Conservation (phyloP, 2,113 vertebrate species). For the Otolemur garnettii region DNA sequence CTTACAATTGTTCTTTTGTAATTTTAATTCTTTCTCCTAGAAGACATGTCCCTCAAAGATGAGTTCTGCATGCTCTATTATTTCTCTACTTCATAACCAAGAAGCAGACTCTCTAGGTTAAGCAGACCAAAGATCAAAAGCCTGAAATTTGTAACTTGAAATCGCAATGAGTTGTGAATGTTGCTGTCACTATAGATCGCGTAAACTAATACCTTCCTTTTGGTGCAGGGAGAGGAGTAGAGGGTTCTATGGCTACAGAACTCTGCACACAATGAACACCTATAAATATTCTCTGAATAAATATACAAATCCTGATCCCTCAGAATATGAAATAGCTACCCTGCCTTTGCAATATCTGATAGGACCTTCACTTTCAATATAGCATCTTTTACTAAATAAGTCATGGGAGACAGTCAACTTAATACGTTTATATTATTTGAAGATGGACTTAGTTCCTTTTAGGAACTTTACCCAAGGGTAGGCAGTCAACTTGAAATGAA, state of each 20-base stretch:
- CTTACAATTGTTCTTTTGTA: background rate
- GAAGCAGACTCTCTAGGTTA: background rate
- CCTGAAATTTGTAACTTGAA: background rate
- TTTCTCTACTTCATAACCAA: background rate
- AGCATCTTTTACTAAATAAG: constrained; percentile 9
- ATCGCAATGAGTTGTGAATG: background rate
- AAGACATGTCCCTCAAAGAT: background rate
- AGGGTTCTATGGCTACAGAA: background rate
- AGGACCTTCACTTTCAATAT: background rate
- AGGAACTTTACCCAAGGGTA: background rate
- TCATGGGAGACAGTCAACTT: background rate
- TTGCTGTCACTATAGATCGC: background rate
- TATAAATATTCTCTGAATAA: background rate
- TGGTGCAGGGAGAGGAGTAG: background rate
- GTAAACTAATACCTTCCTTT: background rate
- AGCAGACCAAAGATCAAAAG: background rate
- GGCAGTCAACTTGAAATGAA: background rate
- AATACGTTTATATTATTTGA: background rate
- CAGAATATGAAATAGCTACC: background rate
- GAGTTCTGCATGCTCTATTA: background rate
- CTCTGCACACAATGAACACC: background rate
- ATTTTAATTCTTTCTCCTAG: constrained; percentile 50
- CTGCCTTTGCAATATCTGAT: background rate
- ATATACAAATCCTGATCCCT: background rate
- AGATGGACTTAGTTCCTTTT: background rate